Evolutionary conservation across 2,797 vertebrate genomes (phyloP).

Genomic region (Pteropus rufus): DNA sequence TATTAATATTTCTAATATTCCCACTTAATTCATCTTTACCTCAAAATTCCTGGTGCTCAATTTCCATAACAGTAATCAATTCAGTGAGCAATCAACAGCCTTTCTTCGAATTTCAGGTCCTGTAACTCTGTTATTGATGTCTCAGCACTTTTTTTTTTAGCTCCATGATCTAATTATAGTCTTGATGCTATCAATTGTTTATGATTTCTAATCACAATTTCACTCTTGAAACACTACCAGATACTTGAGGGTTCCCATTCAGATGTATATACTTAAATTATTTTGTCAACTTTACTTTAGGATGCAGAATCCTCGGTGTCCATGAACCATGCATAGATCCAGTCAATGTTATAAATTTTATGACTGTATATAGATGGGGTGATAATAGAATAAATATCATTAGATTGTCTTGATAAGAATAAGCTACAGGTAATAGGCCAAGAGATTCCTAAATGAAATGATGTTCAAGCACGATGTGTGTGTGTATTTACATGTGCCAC

Average conservation of each 20-base stretch:
- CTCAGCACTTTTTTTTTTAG: neutral
- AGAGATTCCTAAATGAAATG: neutral
- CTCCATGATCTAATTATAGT: neutral
- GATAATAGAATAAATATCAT: neutral
- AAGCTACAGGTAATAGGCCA: neutral
- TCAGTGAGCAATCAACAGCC: neutral
- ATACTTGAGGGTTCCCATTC: neutral
- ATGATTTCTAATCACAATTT: neutral
- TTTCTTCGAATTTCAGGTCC: neutral
- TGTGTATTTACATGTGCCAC: neutral
- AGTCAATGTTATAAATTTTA: neutral
- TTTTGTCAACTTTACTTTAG: neutral
- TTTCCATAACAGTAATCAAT: neutral
- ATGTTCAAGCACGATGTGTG: rapidly evolving
- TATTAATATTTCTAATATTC: neutral
- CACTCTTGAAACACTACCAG: neutral
- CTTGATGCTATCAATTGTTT: neutral
- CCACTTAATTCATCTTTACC: neutral
- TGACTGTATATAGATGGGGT: neutral
- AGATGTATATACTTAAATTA: neutral
- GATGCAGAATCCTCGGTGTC: neutral
- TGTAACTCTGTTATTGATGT: neutral
- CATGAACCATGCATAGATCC: neutral
- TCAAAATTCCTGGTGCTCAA: neutral
- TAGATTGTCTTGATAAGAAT: neutral